A percentile compares a stretch with the other conserved stretches of the same genome.
Evolutionary conservation across 2,113 vertebrate genomes (phyloP).

Genomic region (Tupaia chinensis): DNA sequence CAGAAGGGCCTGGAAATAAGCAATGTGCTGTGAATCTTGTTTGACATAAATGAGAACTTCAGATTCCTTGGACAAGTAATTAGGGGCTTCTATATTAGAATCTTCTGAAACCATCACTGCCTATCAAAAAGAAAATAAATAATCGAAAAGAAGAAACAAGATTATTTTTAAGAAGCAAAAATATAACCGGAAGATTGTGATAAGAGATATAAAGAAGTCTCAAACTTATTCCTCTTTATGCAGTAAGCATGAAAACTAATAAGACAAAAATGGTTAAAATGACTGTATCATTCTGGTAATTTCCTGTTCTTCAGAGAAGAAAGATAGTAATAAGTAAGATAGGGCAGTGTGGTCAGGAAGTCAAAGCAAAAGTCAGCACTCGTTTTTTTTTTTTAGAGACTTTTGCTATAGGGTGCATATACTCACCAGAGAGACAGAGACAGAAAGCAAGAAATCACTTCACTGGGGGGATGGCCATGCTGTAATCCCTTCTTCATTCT

Average conservation of each 20-base stretch:
- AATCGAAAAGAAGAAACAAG: constrained; percentile 18
- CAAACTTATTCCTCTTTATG: neutral
- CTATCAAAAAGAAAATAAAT: constrained; percentile 83
- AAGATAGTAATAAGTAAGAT: constrained; percentile 17
- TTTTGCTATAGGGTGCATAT: too few species aligned
- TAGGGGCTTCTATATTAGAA: constrained; percentile 92
- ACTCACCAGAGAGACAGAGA: too few species aligned
- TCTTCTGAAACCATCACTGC: constrained; percentile 87
- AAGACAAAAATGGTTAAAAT: constrained; percentile 58
- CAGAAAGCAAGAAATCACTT: too few species aligned
- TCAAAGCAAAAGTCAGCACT: constrained; percentile 56
- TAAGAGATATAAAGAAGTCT: constrained; percentile 8
- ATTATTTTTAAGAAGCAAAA: constrained; percentile 35
- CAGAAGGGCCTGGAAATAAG: constrained; percentile 84
- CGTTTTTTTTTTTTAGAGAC: neutral
- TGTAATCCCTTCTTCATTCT: too few species aligned
- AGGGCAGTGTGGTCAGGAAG: constrained; percentile 65
- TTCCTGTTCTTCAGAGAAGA: constrained; percentile 74
- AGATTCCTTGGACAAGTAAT: constrained; percentile 88
- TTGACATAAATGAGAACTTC: constrained; percentile 88
- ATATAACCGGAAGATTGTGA: neutral
- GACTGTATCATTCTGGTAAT: constrained; percentile 64
- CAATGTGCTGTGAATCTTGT: constrained; percentile 67
- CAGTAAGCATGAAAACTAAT: constrained; percentile 41
- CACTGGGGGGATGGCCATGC: too few species aligned